Percentiles rank a stretch among this genome's conserved stretches.
Evolutionary conservation across 2,113 vertebrate species (phyloP).

Genomic region (Rhinogobius similis): DNA sequence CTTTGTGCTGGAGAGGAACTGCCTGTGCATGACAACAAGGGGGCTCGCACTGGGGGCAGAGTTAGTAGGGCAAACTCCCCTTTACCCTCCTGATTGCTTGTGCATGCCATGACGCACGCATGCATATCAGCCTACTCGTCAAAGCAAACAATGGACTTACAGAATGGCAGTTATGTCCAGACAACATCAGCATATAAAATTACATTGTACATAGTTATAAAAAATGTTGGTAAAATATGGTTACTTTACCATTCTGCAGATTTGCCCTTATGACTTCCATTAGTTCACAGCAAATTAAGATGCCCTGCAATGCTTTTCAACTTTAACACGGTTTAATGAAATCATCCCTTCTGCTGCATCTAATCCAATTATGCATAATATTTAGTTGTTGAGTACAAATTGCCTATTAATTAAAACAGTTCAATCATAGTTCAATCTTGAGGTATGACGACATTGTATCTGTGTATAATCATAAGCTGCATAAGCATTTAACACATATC

Average conservation of each 20-base stretch:
- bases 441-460: slow-evolving; percentile 17
- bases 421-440: slow-evolving; percentile 7
- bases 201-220: not conserved
- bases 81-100: slow-evolving; percentile 36
- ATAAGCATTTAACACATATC: slow-evolving; percentile 20
- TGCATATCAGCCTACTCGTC: slow-evolving; percentile 36
- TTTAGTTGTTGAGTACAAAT: slow-evolving; percentile 4
- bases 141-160: slow-evolving; percentile 45
- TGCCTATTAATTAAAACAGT: not conserved
- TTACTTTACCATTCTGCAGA: slow-evolving; percentile 10
- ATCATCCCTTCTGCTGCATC: slow-evolving; percentile 13
- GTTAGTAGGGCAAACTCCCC: slow-evolving; percentile 51
- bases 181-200: not conserved
- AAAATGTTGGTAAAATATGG: slow-evolving; percentile 2
- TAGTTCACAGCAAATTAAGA: slow-evolving; percentile 61
- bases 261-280: slow-evolving; percentile 24
- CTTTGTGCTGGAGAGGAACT: slow-evolving; percentile 70
- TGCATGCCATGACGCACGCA: slow-evolving; percentile 31
- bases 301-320: slow-evolving; percentile 58
- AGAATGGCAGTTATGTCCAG: slow-evolving; percentile 21
- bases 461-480: not conserved
- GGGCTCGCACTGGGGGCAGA: slow-evolving; percentile 72
- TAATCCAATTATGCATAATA: slow-evolving; percentile 31
- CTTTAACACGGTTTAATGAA: slow-evolving; percentile 43
- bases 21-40: slow-evolving; percentile 80